Conservation (phyloP, 2,888 invertebrate species). For the Apantesis nais region DNA sequence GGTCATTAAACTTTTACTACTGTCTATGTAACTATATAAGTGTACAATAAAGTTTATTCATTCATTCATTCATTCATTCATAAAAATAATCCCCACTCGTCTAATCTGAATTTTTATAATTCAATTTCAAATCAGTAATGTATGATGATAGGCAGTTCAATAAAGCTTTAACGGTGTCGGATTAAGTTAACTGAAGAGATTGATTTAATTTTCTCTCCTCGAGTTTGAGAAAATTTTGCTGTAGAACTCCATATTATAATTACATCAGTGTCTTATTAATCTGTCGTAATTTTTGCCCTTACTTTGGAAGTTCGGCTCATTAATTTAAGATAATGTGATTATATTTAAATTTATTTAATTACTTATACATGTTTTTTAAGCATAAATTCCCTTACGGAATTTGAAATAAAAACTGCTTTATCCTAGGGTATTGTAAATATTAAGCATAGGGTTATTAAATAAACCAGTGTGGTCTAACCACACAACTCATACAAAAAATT, state of each 20-base stretch:
- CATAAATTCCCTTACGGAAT: too few species aligned
- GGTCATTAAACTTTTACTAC: too few species aligned
- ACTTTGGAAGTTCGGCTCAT: not conserved
- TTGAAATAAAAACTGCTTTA: too few species aligned
- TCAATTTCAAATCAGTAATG: not conserved
- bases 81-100: not conserved
- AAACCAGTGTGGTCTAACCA: too few species aligned
- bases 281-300: not conserved
- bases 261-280: not conserved
- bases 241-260: not conserved
- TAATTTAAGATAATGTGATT: not conserved
- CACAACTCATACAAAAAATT: too few species aligned
- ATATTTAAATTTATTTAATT: not conserved
- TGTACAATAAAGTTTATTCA: too few species aligned
- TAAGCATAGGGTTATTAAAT: too few species aligned
- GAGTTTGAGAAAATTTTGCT: not conserved
- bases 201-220: not conserved
- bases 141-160: not conserved
- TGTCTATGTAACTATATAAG: too few species aligned
- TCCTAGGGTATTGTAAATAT: too few species aligned
- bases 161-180: not conserved
- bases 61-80: too few species aligned
- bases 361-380: not conserved
- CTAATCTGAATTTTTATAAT: not conserved
- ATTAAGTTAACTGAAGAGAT: not conserved